phyloP scores from a whole-genome alignment of 2,113 vertebrate species.

The Phalacrocorax aristotelis region DNA sequence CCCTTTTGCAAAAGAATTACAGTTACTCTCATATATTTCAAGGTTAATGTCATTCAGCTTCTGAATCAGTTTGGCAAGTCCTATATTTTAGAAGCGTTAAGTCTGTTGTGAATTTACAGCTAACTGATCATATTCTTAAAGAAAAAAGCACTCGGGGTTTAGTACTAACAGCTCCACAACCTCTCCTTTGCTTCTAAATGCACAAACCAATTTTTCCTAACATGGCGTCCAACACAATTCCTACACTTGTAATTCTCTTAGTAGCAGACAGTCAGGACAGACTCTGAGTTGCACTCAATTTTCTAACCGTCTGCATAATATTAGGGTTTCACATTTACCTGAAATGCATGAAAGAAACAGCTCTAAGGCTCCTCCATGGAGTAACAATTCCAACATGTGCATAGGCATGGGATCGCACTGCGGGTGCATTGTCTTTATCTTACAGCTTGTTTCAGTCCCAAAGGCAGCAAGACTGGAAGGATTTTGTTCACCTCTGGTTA shows the following conservation, averaged over 20 bases:
- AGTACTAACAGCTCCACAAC: neutral
- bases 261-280: neutral
- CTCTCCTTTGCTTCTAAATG: neutral
- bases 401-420: neutral
- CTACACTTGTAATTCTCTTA: neutral
- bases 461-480: neutral
- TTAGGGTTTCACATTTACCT: neutral
- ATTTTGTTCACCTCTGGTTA: neutral
- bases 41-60: neutral
- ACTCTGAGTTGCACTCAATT: neutral
- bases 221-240: neutral
- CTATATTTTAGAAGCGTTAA: neutral
- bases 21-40: neutral
- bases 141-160: neutral
- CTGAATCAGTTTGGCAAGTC: neutral
- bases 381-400: neutral
- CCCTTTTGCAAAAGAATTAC: neutral
- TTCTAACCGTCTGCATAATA: neutral
- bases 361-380: neutral
- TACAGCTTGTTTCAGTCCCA: constrained; percentile 8
- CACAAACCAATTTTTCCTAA: neutral
- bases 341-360: neutral
- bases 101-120: neutral
- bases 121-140: neutral
- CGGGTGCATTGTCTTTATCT: neutral